These are phyloP conservation scores for Phragmatobia fuliginosa DNA, from an alignment of 2,888 invertebrate genomes.

Conservation along the genomic window DNA sequence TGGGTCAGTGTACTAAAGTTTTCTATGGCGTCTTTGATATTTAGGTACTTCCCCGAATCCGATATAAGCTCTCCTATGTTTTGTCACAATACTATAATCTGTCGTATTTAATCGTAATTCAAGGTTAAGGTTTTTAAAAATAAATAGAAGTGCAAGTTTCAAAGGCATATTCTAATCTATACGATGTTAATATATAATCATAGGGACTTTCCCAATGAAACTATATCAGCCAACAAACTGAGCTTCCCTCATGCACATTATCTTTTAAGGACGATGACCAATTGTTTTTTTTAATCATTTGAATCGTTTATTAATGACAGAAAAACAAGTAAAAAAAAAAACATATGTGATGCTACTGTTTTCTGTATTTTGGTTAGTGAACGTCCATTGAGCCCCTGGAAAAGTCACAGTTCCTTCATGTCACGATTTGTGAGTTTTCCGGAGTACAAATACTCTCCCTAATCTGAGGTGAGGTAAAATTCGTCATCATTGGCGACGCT, in stretches of 20 bases:
- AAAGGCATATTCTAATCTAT: not conserved
- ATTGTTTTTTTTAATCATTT: not conserved
- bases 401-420: too few relatives aligned
- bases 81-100: too few relatives aligned
- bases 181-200: not conserved
- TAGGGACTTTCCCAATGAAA: not conserved
- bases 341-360: too few relatives aligned
- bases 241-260: not conserved
- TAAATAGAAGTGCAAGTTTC: not conserved
- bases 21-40: rapidly evolving
- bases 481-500: too few relatives aligned
- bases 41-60: not conserved
- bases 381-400: too few relatives aligned
- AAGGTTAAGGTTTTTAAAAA: not conserved
- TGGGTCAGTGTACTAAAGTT: not conserved
- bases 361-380: too few relatives aligned
- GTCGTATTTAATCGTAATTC: not conserved
- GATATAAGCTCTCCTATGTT: not conserved
- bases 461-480: too few relatives aligned
- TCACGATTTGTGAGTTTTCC: too few relatives aligned
- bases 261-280: not conserved
- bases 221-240: not conserved
- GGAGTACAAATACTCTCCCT: too few relatives aligned
- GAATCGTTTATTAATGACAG: not conserved
- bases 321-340: not conserved